phyloP scores from a whole-genome alignment of 2,113 vertebrate species.

The Motacilla tschutschensis region DNA sequence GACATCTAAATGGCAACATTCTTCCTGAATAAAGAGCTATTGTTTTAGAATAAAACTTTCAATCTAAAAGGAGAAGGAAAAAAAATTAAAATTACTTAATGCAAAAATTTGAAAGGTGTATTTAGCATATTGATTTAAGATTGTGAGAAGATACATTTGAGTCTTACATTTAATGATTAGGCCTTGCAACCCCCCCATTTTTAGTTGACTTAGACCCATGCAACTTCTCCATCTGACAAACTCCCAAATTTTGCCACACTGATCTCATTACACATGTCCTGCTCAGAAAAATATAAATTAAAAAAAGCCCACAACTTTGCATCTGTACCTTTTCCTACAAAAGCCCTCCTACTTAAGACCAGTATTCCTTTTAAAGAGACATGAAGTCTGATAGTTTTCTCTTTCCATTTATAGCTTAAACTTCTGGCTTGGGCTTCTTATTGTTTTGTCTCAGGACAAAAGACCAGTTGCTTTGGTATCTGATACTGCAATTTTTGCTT shows the following conservation, averaged over 20 bases:
- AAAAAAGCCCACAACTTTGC: not conserved
- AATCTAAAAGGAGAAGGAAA: not conserved
- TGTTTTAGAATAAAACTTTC: not conserved
- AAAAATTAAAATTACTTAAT: not conserved
- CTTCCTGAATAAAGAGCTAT: not conserved
- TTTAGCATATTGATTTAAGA: not conserved
- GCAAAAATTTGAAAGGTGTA: not conserved
- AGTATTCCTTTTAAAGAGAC: not conserved
- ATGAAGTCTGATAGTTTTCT: not conserved
- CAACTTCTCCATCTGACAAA: not conserved
- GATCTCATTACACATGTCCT: not conserved
- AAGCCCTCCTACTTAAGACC: not conserved
- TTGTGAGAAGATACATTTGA: not conserved
- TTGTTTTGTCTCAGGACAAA: not conserved
- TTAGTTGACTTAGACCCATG: not conserved
- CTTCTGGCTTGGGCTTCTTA: not conserved
- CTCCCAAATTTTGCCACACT: not conserved
- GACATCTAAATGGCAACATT: not conserved
- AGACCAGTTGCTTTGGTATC: not conserved
- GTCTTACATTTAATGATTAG: not conserved
- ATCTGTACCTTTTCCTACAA: not conserved
- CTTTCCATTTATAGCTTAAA: not conserved
- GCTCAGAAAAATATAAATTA: not conserved
- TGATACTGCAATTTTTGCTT: not conserved
- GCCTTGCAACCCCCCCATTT: not conserved